These are phyloP conservation scores for Pandemis cinnamomeana DNA, from an alignment of 2,888 invertebrate genomes.

Conservation along the genomic window DNA sequence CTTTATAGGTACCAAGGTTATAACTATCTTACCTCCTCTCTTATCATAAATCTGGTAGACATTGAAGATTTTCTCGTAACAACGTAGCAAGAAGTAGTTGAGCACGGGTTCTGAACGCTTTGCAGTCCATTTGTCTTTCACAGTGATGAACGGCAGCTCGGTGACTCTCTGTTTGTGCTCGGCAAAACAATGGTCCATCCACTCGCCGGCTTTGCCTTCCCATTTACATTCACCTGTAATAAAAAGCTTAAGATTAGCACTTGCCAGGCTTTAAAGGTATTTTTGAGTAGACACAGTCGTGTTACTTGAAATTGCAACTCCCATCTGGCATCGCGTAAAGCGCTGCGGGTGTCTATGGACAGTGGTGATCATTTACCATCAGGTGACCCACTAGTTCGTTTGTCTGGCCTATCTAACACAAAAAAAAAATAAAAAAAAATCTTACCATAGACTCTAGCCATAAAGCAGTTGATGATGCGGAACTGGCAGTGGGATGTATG, in stretches of 20 bases:
- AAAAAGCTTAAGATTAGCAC: background rate
- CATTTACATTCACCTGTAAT: conserved; percentile 80
- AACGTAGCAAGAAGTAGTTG: conserved; percentile 77
- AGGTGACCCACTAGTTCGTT: too few relatives aligned
- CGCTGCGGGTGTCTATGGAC: too few relatives aligned
- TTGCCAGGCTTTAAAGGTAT: too few relatives aligned
- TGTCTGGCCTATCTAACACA: too few relatives aligned
- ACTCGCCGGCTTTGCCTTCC: conserved; percentile 85
- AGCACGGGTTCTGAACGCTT: conserved; percentile 77
- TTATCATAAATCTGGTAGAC: conserved; percentile 82
- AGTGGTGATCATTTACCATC: too few relatives aligned
- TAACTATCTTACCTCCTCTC: conserved; percentile 66
- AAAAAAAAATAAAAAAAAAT: too few relatives aligned
- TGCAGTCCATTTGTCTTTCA: conserved; percentile 78
- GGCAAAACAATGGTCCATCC: conserved; percentile 85
- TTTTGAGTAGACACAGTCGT: background rate
- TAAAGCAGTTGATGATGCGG: conserved; percentile 78
- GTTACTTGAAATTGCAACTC: background rate
- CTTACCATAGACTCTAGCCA: conserved; percentile 81
- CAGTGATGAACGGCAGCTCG: conserved; percentile 78
- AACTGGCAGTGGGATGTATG: conserved; percentile 79
- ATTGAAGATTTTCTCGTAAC: conserved; percentile 79
- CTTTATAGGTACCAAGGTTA: background rate
- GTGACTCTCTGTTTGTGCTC: conserved; percentile 81
- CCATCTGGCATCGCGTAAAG: too few relatives aligned